Base-by-base conservation (phyloP, 1,140 invertebrate genomes). In the Microvelia longipes region DNA sequence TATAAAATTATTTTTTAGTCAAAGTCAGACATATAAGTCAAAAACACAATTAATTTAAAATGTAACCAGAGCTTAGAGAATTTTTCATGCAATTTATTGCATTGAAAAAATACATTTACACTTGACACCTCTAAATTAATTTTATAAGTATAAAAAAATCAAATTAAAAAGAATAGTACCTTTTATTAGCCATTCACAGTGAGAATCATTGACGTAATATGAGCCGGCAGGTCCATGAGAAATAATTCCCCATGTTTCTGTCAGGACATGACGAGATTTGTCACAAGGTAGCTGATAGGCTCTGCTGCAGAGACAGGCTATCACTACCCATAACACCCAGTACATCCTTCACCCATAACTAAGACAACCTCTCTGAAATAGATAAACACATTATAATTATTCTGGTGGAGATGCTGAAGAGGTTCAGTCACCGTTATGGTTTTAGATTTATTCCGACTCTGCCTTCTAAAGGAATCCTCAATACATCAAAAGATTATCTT, bases 101-200 rank as follows among this genome's bases (percentile, higher is more conserved):
- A n/a, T n/a, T n/a, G n/a, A n/a, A n/a, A n/a, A n/a, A n/a, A n/a
- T n/a, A n/a, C n/a, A n/a, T n/a, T n/a, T n/a, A 50, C 35, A 50
- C 5, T 19, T 50, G 35, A 50, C 35, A 50, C 5, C 35, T 19
- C 5, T 50, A 50, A 50, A 50, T 5, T 50, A 50, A 50, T 11
- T 50, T 11, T 50, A 19, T 50, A 50, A 50, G 19, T 50, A 50
- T 11, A 50, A 5, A 50, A 50, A 5, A 19, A 50, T 50, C 5
- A 50, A 50, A 50, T 5, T 50, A 19, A 5, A 5, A 19, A 50
- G 5, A 67, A 67, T 25, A 11, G 19, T 79, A 89, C 88, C 87
- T 85, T 91, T 90, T 75, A 97, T 96, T 50, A 96, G 86, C 94
- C 94, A 96, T 85, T 96, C 93, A 80, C 94, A 97, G 76, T 96